Evolutionary conservation across 2,797 vertebrate species (phyloP).

Genomic region (Pachyuromys duprasi): DNA sequence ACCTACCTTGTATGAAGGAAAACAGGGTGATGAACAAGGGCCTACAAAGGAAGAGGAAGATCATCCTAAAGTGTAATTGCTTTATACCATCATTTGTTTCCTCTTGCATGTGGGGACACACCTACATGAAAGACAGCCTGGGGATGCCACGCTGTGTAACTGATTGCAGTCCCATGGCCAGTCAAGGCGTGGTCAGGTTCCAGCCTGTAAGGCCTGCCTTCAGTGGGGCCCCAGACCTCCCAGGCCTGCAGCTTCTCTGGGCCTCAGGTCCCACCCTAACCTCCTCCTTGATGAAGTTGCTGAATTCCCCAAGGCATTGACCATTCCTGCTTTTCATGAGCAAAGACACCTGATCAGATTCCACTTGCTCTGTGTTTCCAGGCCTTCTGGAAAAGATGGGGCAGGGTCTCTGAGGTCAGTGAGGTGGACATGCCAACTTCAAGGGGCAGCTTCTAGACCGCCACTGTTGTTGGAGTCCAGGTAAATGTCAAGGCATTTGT

Average conservation of each 20-base stretch:
- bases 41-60: constrained; percentile 2
- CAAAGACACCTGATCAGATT: not conserved
- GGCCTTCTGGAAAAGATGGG: not conserved
- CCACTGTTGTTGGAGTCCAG: not conserved
- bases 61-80: not conserved
- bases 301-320: not conserved
- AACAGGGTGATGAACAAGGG: not conserved
- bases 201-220: not conserved
- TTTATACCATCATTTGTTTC: constrained; percentile 27
- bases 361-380: not conserved
- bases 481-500: not conserved
- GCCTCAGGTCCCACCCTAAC: not conserved
- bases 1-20: not conserved
- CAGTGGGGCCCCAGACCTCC: not conserved
- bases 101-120: not conserved
- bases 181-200: not conserved
- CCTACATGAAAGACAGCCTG: constrained; percentile 20
- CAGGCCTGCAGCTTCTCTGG: not conserved
- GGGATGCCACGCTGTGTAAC: not conserved
- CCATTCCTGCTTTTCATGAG: not conserved
- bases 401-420: not conserved
- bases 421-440: not conserved
- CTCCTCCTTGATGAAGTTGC: not conserved
- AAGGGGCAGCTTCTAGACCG: not conserved
- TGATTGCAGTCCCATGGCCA: not conserved